These are phyloP conservation scores for Heteractis magnifica DNA, from an alignment of 92 coral and sea anemone genomes.

Conservation along the genomic window DNA sequence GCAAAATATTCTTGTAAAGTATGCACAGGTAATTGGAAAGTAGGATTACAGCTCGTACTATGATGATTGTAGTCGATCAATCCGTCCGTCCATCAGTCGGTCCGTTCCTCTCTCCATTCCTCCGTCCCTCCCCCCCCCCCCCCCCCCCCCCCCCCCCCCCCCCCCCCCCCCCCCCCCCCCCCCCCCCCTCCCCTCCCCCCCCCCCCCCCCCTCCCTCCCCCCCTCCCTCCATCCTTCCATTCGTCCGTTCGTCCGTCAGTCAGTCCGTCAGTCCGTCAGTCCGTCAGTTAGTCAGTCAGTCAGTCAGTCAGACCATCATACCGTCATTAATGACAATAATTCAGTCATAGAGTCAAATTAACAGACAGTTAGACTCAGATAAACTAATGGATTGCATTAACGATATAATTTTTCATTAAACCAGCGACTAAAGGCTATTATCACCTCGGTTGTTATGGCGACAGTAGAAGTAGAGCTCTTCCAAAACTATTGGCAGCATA, in stretches of 20 bases:
- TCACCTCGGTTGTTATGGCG: conserved; percentile 34
- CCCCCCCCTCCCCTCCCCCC: too few relatives aligned
- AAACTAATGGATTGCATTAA: neutral
- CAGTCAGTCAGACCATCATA: neutral
- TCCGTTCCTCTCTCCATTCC: too few relatives aligned
- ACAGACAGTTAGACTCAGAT: too few relatives aligned
- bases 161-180: too few relatives aligned
- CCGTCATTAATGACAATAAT: neutral
- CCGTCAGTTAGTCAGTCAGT: neutral
- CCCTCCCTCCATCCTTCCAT: too few relatives aligned
- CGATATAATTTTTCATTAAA: neutral
- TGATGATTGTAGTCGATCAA: too few relatives aligned
- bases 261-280: too few relatives aligned
- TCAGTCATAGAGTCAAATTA: neutral
- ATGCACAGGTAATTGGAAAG: conserved; percentile 36
- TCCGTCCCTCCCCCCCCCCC: too few relatives aligned
- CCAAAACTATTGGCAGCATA: conserved; percentile 15
- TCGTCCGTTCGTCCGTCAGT: too few relatives aligned
- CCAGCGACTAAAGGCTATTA: conserved; percentile 18
- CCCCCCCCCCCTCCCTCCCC: too few relatives aligned
- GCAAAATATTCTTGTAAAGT: conserved; percentile 49
- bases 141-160: too few relatives aligned
- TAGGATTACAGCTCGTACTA: neutral
- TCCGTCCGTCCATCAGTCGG: neutral
- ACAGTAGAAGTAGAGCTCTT: conserved; percentile 20